Conservation (phyloP, 2,797 vertebrate genomes). For the Cryptoprocta ferox region DNA sequence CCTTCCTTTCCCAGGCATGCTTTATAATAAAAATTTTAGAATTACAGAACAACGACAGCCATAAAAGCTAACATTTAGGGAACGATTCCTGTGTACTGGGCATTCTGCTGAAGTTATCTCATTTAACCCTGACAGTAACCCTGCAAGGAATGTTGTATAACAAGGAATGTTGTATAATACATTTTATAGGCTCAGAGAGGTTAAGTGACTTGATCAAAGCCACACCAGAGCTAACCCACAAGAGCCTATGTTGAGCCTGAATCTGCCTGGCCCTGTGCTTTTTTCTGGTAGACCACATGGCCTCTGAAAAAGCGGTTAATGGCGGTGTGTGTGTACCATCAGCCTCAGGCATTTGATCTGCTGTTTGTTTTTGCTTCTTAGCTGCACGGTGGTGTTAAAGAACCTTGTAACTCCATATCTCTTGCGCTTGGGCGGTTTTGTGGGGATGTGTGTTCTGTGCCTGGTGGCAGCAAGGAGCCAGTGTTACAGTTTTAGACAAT, state of each 20-base stretch:
- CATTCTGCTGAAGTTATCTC: neutral
- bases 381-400: neutral
- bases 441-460: neutral
- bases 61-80: neutral
- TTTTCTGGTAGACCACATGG: neutral
- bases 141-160: neutral
- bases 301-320: neutral
- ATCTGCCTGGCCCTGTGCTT: neutral
- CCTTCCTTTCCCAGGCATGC: neutral
- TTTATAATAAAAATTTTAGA: slow-evolving; percentile 36
- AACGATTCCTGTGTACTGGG: neutral
- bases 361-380: slow-evolving; percentile 46
- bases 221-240: neutral
- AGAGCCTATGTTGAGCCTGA: neutral
- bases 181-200: slow-evolving; percentile 15
- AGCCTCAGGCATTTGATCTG: neutral
- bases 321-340: neutral
- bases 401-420: neutral
- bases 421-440: neutral
- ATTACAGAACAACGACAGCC: neutral
- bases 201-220: neutral
- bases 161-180: neutral
- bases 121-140: neutral
- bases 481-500: neutral
- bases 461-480: neutral